A percentile compares a stretch with the other conserved stretches of the same genome.
These are phyloP conservation scores for Microlaimidae sp. DNA, from an alignment of 2,888 invertebrate genomes.

Conservation along the genomic window DNA sequence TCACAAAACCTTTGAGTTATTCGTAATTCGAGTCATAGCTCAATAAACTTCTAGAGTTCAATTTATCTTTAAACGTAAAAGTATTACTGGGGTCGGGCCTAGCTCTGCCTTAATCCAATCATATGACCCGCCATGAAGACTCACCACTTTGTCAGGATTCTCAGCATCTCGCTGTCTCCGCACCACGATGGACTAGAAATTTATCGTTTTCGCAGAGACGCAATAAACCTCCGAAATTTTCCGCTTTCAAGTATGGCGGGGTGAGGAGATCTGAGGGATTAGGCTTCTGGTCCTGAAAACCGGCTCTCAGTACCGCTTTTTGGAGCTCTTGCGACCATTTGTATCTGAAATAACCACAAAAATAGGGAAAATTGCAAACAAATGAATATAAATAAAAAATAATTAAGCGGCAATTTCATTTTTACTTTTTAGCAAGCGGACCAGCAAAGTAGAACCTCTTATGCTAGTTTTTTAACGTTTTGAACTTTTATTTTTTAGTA, in stretches of 20 bases:
- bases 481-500: too few species aligned
- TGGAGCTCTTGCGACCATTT: slow-evolving; percentile 49
- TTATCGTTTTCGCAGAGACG: slow-evolving; percentile 47
- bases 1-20: too few species aligned
- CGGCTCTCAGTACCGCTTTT: slow-evolving; percentile 51
- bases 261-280: slow-evolving; percentile 66
- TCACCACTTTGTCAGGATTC: slow-evolving; percentile 57
- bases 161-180: not conserved
- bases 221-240: slow-evolving; percentile 56
- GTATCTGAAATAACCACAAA: slow-evolving; percentile 15
- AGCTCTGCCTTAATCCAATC: slow-evolving; percentile 45
- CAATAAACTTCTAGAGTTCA: too few species aligned
- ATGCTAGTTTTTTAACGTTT: too few species aligned
- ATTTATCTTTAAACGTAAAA: too few species aligned
- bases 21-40: too few species aligned
- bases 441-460: too few species aligned
- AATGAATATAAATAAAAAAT: too few species aligned
- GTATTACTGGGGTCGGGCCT: too few species aligned
- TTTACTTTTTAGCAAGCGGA: too few species aligned
- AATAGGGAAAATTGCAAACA: too few species aligned
- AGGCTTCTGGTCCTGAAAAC: slow-evolving; percentile 47
- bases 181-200: slow-evolving; percentile 57
- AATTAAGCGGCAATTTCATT: too few species aligned
- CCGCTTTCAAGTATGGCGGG: slow-evolving; percentile 80
- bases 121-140: slow-evolving; percentile 81